These are phyloP conservation scores for Ciconia boyciana DNA, from an alignment of 2,113 vertebrate genomes.

Conservation along the genomic window DNA sequence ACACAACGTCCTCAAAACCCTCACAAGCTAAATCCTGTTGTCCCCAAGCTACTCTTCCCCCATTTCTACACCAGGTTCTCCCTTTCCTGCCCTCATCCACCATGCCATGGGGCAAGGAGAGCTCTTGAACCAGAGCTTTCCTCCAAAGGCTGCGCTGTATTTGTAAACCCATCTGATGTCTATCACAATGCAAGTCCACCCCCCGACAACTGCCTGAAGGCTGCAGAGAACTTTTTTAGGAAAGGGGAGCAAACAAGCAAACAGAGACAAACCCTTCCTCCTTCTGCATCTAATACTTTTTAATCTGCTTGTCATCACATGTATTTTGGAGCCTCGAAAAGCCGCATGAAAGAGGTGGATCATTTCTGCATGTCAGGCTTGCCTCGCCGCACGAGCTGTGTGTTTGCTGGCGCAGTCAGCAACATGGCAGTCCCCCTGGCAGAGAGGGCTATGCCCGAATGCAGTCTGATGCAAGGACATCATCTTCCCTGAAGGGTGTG, in stretches of 20 bases:
- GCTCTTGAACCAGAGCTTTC: neutral
- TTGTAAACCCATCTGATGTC: neutral
- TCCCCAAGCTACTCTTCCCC: neutral
- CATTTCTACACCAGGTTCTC: neutral
- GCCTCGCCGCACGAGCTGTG: neutral
- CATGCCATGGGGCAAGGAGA: neutral
- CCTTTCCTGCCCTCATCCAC: neutral
- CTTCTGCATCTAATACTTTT: neutral
- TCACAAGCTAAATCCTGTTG: neutral
- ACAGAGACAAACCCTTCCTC: neutral
- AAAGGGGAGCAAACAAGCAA: neutral
- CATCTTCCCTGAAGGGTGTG: neutral
- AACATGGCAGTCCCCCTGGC: neutral
- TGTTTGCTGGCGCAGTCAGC: neutral
- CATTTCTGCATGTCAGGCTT: neutral
- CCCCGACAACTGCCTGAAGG: neutral
- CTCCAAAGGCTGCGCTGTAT: neutral
- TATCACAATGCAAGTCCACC: accelerated
- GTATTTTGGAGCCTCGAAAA: neutral
- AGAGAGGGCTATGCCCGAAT: accelerated
- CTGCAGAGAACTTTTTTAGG: neutral
- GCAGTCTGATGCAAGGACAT: neutral
- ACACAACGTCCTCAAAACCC: neutral
- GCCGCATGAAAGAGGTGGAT: neutral
- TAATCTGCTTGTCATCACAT: neutral